A percentile compares a stretch with the other conserved stretches of the same genome.
phyloP scores from a whole-genome alignment of 2,113 vertebrate species.

The Embiotoca jacksoni region DNA sequence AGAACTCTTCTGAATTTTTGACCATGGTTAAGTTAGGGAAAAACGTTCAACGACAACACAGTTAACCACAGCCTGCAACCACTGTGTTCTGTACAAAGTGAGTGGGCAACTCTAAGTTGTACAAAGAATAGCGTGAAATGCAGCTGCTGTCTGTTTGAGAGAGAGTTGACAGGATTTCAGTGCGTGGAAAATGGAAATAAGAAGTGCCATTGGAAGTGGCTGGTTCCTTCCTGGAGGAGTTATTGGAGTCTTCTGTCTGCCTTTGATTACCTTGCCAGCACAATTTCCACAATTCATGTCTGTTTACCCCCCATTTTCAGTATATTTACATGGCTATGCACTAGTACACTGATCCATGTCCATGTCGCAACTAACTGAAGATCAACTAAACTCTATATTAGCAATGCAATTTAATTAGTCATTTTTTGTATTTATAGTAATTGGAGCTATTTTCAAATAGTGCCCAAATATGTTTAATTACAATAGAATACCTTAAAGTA shows the following conservation, averaged over 20 bases:
- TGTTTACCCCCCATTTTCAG: slow-evolving; percentile 56
- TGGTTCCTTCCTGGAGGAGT: slow-evolving; percentile 68
- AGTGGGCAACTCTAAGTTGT: slow-evolving; percentile 65
- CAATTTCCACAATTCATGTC: slow-evolving; percentile 73
- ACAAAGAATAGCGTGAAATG: slow-evolving; percentile 78
- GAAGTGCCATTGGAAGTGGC: slow-evolving; percentile 72
- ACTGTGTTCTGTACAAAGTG: slow-evolving; percentile 44
- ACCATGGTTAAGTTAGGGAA: background rate
- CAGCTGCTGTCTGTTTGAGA: slow-evolving; percentile 74
- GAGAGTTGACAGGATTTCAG: slow-evolving; percentile 80
- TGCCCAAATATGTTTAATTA: background rate
- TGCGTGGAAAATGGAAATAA: slow-evolving; percentile 78
- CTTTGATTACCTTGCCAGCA: slow-evolving; percentile 67
- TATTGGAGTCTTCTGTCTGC: slow-evolving; percentile 71
- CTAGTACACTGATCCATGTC: slow-evolving; percentile 27
- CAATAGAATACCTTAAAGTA: background rate
- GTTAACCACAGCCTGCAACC: slow-evolving; percentile 11
- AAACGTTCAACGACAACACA: slow-evolving; percentile 1
- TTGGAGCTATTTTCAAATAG: background rate
- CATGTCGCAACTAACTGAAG: background rate
- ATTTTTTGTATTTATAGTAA: background rate
- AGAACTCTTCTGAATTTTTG: background rate
- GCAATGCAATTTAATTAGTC: background rate
- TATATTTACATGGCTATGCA: slow-evolving; percentile 63
- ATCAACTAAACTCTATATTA: background rate